A percentile compares a stretch with the other conserved stretches of the same genome.
These are phyloP conservation scores for Teleogryllus oceanicus DNA, from an alignment of 2,888 invertebrate genomes.

Conservation along the genomic window DNA sequence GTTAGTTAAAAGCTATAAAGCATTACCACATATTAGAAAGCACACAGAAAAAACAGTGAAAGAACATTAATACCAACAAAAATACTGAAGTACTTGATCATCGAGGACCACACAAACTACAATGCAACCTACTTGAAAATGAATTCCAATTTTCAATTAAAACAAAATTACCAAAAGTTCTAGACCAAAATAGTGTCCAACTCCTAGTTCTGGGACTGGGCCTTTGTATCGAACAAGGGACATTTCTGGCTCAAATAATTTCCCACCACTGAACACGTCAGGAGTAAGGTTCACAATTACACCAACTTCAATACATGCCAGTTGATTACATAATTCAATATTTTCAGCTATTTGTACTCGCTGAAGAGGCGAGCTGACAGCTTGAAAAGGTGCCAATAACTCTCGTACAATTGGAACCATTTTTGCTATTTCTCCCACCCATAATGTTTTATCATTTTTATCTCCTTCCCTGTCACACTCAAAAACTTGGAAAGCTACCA, in stretches of 20 bases:
- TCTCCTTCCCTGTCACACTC: neutral
- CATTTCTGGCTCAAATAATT: constrained; percentile 32
- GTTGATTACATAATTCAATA: constrained; percentile 37
- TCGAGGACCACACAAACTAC: neutral
- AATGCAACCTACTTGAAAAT: constrained; percentile 3
- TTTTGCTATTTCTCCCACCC: constrained; percentile 24
- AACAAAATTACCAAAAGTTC: constrained; percentile 41
- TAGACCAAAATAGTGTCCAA: constrained; percentile 41
- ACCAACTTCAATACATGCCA: constrained; percentile 38
- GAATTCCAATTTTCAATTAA: constrained; percentile 20
- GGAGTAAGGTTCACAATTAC: constrained; percentile 38
- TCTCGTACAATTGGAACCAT: constrained; percentile 25
- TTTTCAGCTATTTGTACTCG: constrained; percentile 33
- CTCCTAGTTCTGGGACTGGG: constrained; percentile 39
- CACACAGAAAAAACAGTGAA: constrained; percentile 20
- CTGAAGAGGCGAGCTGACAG: constrained; percentile 22
- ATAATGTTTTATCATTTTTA: neutral
- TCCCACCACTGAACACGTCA: constrained; percentile 28
- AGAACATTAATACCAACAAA: neutral
- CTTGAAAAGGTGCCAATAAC: constrained; percentile 25
- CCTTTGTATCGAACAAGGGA: constrained; percentile 41
- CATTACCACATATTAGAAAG: neutral
- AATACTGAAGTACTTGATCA: neutral
- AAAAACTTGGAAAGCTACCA: neutral
- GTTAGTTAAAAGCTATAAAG: too few species aligned